phyloP scores from a whole-genome alignment of 2,797 vertebrate species.

The Anas bernieri region DNA sequence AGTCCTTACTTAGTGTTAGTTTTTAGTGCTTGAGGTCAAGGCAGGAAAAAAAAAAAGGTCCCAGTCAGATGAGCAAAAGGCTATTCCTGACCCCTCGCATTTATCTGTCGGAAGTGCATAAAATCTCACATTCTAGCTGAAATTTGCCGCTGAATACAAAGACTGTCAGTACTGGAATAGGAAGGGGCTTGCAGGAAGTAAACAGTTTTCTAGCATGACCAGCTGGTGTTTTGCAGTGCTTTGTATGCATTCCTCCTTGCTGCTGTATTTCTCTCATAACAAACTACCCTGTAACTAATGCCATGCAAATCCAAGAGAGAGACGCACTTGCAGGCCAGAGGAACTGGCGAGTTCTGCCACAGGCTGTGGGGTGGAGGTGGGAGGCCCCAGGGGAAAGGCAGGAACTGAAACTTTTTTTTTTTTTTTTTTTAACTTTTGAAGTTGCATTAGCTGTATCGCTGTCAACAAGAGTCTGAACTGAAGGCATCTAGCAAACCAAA shows the following conservation, averaged over 20 bases:
- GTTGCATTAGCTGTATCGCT: neutral
- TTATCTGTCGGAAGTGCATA: neutral
- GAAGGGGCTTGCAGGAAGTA: neutral
- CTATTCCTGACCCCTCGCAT: neutral
- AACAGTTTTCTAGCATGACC: neutral
- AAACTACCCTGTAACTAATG: conserved; percentile 14
- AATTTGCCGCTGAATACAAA: neutral
- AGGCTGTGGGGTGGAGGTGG: conserved; percentile 20
- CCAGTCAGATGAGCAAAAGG: neutral
- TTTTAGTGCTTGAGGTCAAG: neutral
- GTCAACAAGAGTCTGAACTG: conserved; percentile 1
- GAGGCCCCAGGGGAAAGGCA: conserved; percentile 18
- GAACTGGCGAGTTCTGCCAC: neutral
- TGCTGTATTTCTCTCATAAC: neutral
- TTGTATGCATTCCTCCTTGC: conserved; percentile 29
- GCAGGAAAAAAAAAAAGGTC: neutral
- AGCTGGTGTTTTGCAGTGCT: neutral
- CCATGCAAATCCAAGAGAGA: conserved; percentile 36
- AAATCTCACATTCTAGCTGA: neutral
- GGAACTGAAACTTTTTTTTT: conserved; percentile 31
- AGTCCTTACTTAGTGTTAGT: neutral
- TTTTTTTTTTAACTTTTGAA: conserved; percentile 5
- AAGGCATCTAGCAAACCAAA: neutral
- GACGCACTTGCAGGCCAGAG: conserved; percentile 4
- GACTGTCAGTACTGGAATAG: neutral